Conservation (phyloP, 2,888 invertebrate genomes). For the Hanleya hanleyi region DNA sequence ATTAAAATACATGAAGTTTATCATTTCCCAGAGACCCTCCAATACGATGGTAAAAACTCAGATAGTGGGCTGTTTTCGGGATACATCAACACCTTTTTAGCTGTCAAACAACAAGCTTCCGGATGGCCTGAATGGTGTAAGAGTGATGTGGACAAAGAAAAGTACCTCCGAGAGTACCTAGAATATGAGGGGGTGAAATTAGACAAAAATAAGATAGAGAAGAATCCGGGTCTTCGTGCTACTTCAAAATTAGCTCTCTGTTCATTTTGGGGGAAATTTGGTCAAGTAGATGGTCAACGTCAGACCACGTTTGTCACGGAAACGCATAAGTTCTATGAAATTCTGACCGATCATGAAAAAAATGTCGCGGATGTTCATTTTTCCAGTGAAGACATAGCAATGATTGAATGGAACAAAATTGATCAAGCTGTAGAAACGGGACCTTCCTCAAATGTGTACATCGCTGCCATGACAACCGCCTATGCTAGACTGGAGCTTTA, state of each 20-base stretch:
- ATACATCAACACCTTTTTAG: constrained; percentile 52
- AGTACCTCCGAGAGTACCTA: constrained; percentile 30
- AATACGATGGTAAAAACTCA: too few species aligned
- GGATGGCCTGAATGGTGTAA: constrained; percentile 38
- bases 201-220: constrained; percentile 30
- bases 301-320: too few species aligned
- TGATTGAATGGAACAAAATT: too few species aligned
- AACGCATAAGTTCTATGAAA: too few species aligned
- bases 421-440: too few species aligned
- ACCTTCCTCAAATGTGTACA: too few species aligned
- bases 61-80: constrained; percentile 50
- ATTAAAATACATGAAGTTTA: constrained; percentile 34
- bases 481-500: too few species aligned
- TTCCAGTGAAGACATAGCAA: too few species aligned
- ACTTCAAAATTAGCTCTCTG: constrained; percentile 43
- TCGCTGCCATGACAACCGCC: too few species aligned
- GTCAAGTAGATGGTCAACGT: too few species aligned
- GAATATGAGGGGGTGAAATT: constrained; percentile 35
- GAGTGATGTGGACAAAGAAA: constrained; percentile 33
- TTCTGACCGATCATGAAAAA: too few species aligned
- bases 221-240: constrained; percentile 41
- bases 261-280: constrained; percentile 50
- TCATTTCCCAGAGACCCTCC: constrained; percentile 16
- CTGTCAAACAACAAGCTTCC: constrained; percentile 40
- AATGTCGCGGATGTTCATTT: too few species aligned